Percentiles rank a stretch among this genome's conserved stretches.
phyloP scores from a whole-genome alignment of 2,888 invertebrate species.

The Synergus laeviventris region DNA sequence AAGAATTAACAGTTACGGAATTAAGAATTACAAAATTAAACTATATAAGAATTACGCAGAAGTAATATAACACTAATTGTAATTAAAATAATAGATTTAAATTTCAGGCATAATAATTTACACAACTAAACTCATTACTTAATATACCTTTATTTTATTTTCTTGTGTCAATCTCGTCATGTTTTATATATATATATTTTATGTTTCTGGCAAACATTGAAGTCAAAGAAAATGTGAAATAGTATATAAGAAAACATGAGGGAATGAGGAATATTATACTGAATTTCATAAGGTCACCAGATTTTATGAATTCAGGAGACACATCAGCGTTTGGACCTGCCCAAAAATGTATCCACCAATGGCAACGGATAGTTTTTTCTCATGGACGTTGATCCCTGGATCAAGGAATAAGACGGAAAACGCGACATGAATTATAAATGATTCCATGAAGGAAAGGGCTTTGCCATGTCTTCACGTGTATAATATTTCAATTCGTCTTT shows the following conservation, averaged over 20 bases:
- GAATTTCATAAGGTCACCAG: background rate
- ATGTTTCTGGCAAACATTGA: background rate
- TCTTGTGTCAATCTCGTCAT: background rate
- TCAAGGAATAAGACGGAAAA: constrained; percentile 31
- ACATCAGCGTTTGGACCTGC: background rate
- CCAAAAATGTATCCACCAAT: constrained; percentile 29
- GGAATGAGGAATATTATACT: background rate
- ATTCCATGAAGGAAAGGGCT: constrained; percentile 24
- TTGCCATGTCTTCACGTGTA: background rate
- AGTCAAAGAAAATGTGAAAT: background rate
- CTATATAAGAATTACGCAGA: too few species aligned
- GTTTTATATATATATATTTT: background rate
- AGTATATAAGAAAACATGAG: background rate
- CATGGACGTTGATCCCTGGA: constrained; percentile 21
- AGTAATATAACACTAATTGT: too few species aligned
- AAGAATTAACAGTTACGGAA: too few species aligned
- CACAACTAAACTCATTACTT: background rate
- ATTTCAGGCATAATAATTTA: too few species aligned
- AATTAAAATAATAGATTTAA: too few species aligned
- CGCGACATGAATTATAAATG: constrained; percentile 56
- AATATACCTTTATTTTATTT: background rate
- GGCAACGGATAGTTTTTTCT: constrained; percentile 1
- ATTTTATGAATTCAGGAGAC: constrained; percentile 32
- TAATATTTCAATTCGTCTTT: background rate
- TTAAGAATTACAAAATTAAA: too few species aligned